Evolutionary conservation across 2,797 vertebrate genomes (phyloP).

Genomic region (Pristis pectinata): DNA sequence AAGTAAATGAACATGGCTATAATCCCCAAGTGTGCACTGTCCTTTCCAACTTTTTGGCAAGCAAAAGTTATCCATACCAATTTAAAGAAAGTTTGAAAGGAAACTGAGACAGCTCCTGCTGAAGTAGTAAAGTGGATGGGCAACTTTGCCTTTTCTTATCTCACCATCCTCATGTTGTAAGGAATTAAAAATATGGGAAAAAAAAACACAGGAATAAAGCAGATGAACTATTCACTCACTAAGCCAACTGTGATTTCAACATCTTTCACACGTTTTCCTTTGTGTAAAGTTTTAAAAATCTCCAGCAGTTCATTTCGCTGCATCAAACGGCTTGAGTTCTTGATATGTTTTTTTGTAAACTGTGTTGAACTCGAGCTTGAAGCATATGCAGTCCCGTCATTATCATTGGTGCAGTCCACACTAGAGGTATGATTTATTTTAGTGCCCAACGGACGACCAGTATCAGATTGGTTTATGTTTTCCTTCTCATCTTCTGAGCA

Average conservation of each 20-base stretch:
- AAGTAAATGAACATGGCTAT: not conserved
- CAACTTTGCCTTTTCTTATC: not conserved
- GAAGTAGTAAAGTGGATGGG: not conserved
- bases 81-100: too few species aligned
- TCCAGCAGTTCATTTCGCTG: slow-evolving; percentile 75
- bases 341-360: slow-evolving; percentile 44
- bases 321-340: slow-evolving; percentile 78
- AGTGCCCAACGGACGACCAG: too few species aligned
- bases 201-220: not conserved
- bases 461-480: not conserved
- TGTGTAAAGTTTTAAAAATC: slow-evolving; percentile 69
- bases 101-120: not conserved
- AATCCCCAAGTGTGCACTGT: not conserved
- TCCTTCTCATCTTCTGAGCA: slow-evolving; percentile 57
- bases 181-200: not conserved
- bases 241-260: slow-evolving; percentile 83
- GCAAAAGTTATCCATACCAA: not conserved
- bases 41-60: not conserved
- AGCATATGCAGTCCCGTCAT: not conserved
- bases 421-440: not conserved
- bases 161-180: too few species aligned
- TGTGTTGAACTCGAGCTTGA: not conserved
- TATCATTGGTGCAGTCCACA: not conserved
- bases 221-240: slow-evolving; percentile 55
- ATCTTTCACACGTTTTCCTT: slow-evolving; percentile 64